phyloP scores from a whole-genome alignment of 1,140 invertebrate species.

The Drosophila burlai region DNA sequence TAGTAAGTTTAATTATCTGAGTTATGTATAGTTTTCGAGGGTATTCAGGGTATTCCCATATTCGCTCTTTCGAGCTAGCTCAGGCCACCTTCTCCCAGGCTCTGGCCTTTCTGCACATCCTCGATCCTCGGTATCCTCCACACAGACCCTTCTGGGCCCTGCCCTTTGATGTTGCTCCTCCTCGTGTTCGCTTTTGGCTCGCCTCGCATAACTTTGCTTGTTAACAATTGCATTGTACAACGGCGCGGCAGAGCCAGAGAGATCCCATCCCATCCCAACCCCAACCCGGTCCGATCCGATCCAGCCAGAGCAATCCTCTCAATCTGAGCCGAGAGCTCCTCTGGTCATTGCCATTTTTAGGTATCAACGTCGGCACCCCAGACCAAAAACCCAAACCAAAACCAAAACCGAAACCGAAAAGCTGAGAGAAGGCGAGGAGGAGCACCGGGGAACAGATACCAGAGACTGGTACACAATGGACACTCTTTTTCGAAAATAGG shows the following conservation, averaged over 20 bases:
- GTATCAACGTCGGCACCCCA: constrained; percentile 74
- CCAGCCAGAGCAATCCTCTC: constrained; percentile 60
- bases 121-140: constrained; percentile 51
- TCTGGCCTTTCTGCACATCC: constrained; percentile 23
- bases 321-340: constrained; percentile 60
- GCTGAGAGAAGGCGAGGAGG: background rate
- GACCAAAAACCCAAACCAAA: constrained; percentile 23
- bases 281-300: constrained; percentile 8
- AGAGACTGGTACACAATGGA: constrained; percentile 70
- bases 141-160: constrained; percentile 47
- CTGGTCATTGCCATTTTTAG: constrained; percentile 77
- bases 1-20: background rate
- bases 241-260: constrained; percentile 25
- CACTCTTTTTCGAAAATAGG: constrained; percentile 77
- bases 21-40: background rate
- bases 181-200: constrained; percentile 52
- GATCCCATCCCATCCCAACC: constrained; percentile 7
- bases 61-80: constrained; percentile 9
- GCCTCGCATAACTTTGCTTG: constrained; percentile 82
- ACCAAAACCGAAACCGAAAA: constrained; percentile 17
- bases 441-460: constrained; percentile 19
- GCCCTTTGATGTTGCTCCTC: constrained; percentile 76
- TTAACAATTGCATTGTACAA: constrained; percentile 82
- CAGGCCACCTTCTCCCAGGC: constrained; percentile 19
- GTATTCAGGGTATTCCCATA: background rate